Evolutionary conservation across 2,113 vertebrate genomes (phyloP), one percentile per base, ranked within the genome.

Genomic region (Xyliphius kryptos): DNA sequence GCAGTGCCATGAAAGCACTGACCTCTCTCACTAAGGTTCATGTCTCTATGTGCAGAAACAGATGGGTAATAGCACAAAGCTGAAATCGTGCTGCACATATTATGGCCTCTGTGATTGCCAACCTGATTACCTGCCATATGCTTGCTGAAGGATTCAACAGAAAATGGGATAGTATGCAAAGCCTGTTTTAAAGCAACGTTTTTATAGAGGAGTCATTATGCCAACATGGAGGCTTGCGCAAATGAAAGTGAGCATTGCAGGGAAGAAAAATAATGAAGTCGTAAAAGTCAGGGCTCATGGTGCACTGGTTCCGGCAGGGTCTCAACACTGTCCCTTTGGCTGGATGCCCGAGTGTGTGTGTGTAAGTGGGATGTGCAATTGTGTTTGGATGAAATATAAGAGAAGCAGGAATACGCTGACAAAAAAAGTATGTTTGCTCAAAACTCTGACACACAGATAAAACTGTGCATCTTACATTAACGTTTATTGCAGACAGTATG

Each of bases 111-210:
- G 91, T 97, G 91, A 97, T 95, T 96, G 92, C 92, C 90, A 91
- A 93, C 90, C 95, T 97, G 93, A 98, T 97, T 97, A 94, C 93
- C 93, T 95, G 92, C 94, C 95, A 97, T 97, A 97, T 98, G 96
- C 91, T 91, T 91, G 89, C 92, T 94, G 91, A 94, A 92, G 92
- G 91, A 90, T 93, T 92, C 91, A 92, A 89, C 90, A 87, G 89
- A 92, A 92, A 93, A 92, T 93, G 90, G 91, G 82, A 91, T 88
- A 91, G 92, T 92, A 93, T 91, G 91, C 92, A 93, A 93, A 92
- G 59, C 91, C 89, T 65, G n/a, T 84, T 91, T 91, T 91, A 94
- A 94, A 91, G 91, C 89, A 90, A 90, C 90, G 81, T 93, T 97
- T 96, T 96, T 95, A 92, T 95, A 92, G 92, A 84, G 83, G 87